Conservation (phyloP, 2,113 vertebrate genomes). For the Acrocephalus kingi region DNA sequence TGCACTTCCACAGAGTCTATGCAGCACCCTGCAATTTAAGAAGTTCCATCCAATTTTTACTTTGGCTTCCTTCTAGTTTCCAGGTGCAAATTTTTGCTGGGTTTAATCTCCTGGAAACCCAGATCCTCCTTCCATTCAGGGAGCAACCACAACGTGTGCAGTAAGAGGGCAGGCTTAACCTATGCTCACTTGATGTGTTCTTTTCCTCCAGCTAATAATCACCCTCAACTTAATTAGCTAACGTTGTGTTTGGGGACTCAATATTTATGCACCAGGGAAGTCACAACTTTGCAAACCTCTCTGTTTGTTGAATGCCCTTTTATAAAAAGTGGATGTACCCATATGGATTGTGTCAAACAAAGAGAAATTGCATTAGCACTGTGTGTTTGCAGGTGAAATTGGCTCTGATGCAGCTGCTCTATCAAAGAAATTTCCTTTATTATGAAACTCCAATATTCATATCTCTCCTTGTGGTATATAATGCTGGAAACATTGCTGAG, state of each 20-base stretch:
- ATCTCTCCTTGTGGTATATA: background rate
- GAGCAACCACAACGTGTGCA: background rate
- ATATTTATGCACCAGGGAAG: constrained; percentile 7
- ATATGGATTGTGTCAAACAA: background rate
- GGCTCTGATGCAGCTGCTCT: background rate
- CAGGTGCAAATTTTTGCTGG: background rate
- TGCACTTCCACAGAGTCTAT: background rate
- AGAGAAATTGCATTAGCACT: background rate
- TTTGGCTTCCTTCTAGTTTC: background rate
- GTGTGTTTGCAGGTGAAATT: background rate
- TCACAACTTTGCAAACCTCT: background rate
- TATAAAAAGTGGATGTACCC: background rate
- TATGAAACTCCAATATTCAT: background rate
- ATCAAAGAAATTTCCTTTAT: background rate
- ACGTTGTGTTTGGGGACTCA: constrained; percentile 10
- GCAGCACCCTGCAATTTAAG: background rate
- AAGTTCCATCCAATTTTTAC: background rate
- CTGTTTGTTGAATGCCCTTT: background rate
- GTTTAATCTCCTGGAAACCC: constrained; percentile 26
- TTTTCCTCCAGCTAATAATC: background rate
- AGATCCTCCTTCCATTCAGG: background rate
- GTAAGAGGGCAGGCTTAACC: constrained; percentile 32
- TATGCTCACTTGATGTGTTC: background rate
- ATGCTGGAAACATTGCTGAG: background rate
- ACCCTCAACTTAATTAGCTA: constrained; percentile 27